Percentiles rank a stretch among this genome's conserved stretches.
Conservation (phyloP, 2,797 vertebrate genomes). For the Spinibarbus caldwelli region DNA sequence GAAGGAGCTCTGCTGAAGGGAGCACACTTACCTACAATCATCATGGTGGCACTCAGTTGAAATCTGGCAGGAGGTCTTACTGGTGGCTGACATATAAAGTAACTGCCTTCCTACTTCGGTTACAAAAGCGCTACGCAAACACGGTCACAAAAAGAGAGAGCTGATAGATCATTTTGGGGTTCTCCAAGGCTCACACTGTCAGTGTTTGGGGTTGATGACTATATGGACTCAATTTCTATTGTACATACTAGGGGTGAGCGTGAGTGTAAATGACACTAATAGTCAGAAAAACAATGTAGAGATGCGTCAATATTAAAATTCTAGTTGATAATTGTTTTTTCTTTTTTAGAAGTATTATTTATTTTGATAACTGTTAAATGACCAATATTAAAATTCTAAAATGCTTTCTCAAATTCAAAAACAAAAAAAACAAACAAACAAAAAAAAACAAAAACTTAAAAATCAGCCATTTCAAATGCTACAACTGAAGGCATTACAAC, state of each 20-base stretch:
- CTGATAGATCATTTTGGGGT: neutral
- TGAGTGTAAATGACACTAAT: neutral
- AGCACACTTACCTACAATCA: slow-evolving; percentile 1
- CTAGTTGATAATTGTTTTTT: neutral
- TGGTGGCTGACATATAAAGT: slow-evolving; percentile 6
- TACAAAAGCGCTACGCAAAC: neutral
- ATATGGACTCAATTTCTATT: neutral
- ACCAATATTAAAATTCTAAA: neutral
- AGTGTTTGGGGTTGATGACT: neutral
- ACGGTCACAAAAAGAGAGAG: neutral
- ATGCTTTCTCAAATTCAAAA: neutral
- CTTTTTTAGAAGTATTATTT: neutral
- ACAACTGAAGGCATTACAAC: neutral
- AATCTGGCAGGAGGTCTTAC: slow-evolving; percentile 28
- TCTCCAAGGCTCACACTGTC: neutral
- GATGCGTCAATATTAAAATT: neutral
- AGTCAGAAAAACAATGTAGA: neutral
- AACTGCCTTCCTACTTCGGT: slow-evolving; percentile 14
- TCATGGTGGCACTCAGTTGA: neutral
- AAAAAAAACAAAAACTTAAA: neutral
- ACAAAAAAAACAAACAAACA: too few relatives aligned
- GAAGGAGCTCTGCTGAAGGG: slow-evolving; percentile 22
- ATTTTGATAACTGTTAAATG: neutral
- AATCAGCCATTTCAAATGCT: neutral
- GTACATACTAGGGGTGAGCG: neutral